Evolutionary conservation across 2,113 vertebrate species (phyloP).

Genomic region (Theropithecus gelada): DNA sequence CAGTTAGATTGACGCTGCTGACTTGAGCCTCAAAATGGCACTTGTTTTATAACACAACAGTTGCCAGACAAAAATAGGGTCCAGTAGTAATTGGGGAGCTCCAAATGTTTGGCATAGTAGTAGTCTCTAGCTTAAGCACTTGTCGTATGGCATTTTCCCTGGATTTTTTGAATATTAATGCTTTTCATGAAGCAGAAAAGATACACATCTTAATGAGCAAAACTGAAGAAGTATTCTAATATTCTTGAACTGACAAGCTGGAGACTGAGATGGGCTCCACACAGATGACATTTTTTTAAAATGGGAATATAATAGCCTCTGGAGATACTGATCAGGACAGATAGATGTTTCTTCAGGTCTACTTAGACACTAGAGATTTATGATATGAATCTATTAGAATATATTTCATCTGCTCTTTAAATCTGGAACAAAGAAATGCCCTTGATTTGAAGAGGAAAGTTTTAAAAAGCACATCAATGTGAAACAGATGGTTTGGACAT

Average conservation of each 20-base stretch:
- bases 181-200: neutral
- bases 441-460: slow-evolving; percentile 45
- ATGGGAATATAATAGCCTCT: slow-evolving; percentile 68
- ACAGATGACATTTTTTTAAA: slow-evolving; percentile 51
- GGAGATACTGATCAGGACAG: slow-evolving; percentile 66
- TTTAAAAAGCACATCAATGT: slow-evolving; percentile 53
- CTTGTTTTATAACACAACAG: neutral
- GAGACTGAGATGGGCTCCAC: slow-evolving; percentile 49
- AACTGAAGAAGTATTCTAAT: slow-evolving; percentile 27
- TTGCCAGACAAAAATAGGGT: neutral
- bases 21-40: slow-evolving; percentile 40
- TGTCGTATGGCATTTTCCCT: neutral
- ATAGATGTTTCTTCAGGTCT: slow-evolving; percentile 66
- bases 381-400: slow-evolving; percentile 74
- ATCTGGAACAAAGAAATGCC: slow-evolving; percentile 60
- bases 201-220: slow-evolving; percentile 60
- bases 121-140: slow-evolving; percentile 18
- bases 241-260: slow-evolving; percentile 70
- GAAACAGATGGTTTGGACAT: slow-evolving; percentile 54
- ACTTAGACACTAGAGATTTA: slow-evolving; percentile 62
- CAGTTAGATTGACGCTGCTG: slow-evolving; percentile 27
- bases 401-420: slow-evolving; percentile 66
- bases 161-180: slow-evolving; percentile 27
- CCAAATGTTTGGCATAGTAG: neutral
- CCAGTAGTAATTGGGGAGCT: neutral